Conservation (phyloP, 2,113 vertebrate genomes). For the Chlamydotis undulata region DNA sequence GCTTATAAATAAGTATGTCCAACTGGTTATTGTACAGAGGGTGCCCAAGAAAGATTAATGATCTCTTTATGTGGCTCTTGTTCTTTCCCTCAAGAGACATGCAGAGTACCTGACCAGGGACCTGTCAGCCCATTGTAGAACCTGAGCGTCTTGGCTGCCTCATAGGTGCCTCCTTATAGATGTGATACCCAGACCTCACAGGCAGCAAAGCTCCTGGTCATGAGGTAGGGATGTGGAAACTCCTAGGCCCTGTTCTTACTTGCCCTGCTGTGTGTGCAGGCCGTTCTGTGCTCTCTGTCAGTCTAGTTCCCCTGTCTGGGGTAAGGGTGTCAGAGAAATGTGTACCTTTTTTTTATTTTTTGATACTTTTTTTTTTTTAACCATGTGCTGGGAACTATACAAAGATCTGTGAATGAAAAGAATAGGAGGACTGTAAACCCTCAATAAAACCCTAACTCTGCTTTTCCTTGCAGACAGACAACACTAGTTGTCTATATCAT, state of each 20-base stretch:
- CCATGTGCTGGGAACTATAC: neutral
- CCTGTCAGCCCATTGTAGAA: neutral
- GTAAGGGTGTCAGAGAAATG: neutral
- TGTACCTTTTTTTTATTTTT: neutral
- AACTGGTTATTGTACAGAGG: neutral
- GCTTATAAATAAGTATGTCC: neutral
- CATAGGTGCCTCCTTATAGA: neutral
- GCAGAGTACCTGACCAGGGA: neutral
- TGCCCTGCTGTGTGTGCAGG: neutral
- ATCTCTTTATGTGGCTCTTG: neutral
- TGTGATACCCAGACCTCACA: neutral
- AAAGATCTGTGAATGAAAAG: neutral
- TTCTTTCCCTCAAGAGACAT: neutral
- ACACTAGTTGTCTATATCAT: slow-evolving; percentile 86
- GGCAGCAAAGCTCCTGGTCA: neutral
- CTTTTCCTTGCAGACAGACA: slow-evolving; percentile 82
- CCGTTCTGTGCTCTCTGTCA: neutral
- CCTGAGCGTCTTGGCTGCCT: neutral
- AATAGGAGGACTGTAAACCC: neutral
- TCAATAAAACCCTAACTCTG: neutral
- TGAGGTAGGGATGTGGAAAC: neutral
- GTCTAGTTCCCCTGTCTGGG: neutral
- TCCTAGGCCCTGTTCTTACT: neutral
- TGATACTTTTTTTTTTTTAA: neutral
- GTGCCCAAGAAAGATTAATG: neutral